Conservation (phyloP, 2,797 vertebrate species). For the Salmo trutta region DNA sequence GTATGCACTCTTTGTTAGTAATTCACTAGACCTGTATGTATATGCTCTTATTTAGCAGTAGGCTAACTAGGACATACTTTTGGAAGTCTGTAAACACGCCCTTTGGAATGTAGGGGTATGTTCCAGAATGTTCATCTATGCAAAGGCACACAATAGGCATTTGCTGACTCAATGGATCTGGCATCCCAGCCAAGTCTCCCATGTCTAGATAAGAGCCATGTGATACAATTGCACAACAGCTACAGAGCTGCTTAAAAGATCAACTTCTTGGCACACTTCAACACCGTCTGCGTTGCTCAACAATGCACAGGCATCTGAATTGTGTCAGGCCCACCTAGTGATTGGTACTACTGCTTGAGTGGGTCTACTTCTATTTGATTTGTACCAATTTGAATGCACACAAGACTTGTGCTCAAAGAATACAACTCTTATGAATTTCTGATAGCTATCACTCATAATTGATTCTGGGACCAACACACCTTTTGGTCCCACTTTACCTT, state of each 20-base stretch:
- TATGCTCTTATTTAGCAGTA: no score
- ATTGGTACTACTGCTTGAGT: neutral
- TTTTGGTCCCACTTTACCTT: neutral
- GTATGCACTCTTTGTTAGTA: no score
- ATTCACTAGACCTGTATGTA: no score
- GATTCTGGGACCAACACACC: neutral
- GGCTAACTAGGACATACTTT: no score
- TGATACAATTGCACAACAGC: neutral
- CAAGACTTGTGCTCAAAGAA: neutral
- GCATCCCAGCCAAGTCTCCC: neutral
- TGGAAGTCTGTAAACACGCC: neutral
- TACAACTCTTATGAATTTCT: neutral
- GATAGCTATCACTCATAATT: neutral
- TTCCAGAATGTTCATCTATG: neutral
- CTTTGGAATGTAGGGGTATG: neutral
- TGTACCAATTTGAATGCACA: slow-evolving; percentile 72
- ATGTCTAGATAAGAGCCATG: neutral
- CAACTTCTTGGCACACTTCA: neutral
- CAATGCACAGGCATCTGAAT: neutral
- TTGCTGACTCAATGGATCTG: neutral
- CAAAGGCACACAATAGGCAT: neutral
- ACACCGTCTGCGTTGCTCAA: neutral
- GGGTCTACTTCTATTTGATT: neutral
- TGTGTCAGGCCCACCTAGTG: no score
- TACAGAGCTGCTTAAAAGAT: neutral